Percentiles rank a stretch among this genome's conserved stretches.
phyloP scores from a whole-genome alignment of 2,797 vertebrate genomes.

The Anabas testudineus region DNA sequence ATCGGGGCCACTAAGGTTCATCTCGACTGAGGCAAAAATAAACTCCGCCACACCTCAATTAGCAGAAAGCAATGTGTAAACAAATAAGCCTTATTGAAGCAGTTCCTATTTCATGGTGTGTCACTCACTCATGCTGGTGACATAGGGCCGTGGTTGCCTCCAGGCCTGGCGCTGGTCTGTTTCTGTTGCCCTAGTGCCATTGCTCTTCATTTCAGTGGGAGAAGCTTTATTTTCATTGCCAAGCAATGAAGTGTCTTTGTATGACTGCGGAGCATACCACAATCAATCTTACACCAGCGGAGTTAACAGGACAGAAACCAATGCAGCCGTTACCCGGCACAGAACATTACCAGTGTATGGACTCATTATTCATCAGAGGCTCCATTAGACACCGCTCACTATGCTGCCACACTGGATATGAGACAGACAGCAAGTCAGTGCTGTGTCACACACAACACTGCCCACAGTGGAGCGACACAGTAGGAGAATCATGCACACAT shows the following conservation, averaged over 20 bases:
- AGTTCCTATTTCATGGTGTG: constrained; percentile 78
- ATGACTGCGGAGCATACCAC: constrained; percentile 73
- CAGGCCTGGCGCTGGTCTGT: constrained; percentile 55
- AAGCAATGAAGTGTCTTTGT: constrained; percentile 85
- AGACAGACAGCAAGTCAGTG: constrained; percentile 69
- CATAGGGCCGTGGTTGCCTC: constrained; percentile 56
- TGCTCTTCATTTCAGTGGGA: constrained; percentile 79
- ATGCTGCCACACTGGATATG: constrained; percentile 67
- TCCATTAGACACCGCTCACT: constrained; percentile 84
- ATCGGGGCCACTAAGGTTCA: constrained; percentile 75
- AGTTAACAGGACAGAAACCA: constrained; percentile 86
- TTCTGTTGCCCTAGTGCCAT: constrained; percentile 61
- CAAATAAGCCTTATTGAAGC: constrained; percentile 77
- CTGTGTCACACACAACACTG: constrained; percentile 68
- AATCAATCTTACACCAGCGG: constrained; percentile 82
- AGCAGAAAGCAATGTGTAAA: constrained; percentile 79
- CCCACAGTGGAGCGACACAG: constrained; percentile 50
- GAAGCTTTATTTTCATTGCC: constrained; percentile 83
- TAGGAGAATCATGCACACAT: constrained; percentile 19
- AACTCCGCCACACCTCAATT: constrained; percentile 80
- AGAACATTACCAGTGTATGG: constrained; percentile 86
- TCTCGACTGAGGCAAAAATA: constrained; percentile 71
- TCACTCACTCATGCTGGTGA: constrained; percentile 77
- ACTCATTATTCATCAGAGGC: constrained; percentile 86
- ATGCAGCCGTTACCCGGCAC: constrained; percentile 84